Base-by-base conservation (phyloP, 1,140 invertebrate genomes). In the Periplaneta americana region DNA sequence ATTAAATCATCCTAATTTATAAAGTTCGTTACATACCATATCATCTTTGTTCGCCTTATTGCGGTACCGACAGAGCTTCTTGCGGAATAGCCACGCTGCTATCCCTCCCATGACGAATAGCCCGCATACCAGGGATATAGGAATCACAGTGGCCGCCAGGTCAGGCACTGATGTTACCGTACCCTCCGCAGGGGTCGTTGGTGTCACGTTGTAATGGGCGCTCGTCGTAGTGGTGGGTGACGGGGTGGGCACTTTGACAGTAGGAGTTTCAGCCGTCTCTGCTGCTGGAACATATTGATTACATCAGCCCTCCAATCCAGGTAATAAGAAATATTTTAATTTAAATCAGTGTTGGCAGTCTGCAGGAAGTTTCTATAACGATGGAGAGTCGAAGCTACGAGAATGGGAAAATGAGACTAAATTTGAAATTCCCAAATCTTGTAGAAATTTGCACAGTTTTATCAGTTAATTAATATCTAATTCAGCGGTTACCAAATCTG, bases 101-200 rank as follows among this genome's bases (percentile, higher is more conserved):
- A 90, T 86, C 0, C 89, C 90, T 22, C 91, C 87, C 4, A 89
- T 88, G 8, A 92, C 84, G 39, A 94, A 87, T 11, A 94, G 87
- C 1, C 87, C 89, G 80, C 88, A 90, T 32, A 92, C 87, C 5
- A 89, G 90, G 11, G 90, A 86, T 32, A 94, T 87, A 0, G 93
- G 92, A 31, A 94, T 88, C 18, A 94, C 85, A 8, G 91, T 91
- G 83, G 90, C 87, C 0, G 88, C 86, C 9, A 92, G 83, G 81
- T 91, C 90, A 28, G 88, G 85, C 2, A 87, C 86, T 15, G 84
- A 13, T 85, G 84, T 22, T 82, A 83, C 78, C 18, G 57, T 35
- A 33, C 33, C 82, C 18, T 85, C 85, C n/a, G 82, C 87, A 33
- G 84, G 85, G 28, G 48, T 82, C 74, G 39, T 77, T 75, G 22